Percentiles rank a stretch among this genome's conserved stretches.
These are phyloP conservation scores for Odontothrips loti DNA, from an alignment of 2,888 invertebrate species.

Conservation along the genomic window DNA sequence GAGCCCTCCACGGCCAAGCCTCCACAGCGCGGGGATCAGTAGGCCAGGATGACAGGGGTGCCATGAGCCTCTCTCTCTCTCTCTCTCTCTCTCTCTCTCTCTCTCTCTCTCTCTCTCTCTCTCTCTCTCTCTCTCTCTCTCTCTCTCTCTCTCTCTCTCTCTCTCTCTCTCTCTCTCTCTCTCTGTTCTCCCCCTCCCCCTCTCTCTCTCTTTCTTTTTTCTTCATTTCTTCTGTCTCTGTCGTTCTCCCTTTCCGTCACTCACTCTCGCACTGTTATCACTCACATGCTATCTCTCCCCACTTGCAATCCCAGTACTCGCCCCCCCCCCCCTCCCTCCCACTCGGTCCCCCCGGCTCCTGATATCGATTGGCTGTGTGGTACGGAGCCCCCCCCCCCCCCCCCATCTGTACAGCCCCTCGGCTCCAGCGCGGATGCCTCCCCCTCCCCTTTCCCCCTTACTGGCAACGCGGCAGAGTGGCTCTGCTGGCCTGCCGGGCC, in stretches of 20 bases:
- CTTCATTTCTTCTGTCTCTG: not conserved
- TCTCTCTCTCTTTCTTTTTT: not conserved
- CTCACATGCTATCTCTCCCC: not conserved
- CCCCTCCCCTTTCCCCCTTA: not conserved
- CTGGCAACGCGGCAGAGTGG: not conserved
- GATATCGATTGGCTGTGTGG: not conserved
- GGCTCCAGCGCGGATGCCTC: not conserved
- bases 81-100: not conserved
- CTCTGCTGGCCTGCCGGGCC: not conserved
- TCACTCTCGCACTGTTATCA: not conserved
- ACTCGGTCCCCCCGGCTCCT: not conserved
- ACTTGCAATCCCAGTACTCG: not conserved
- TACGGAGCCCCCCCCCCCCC: not conserved
- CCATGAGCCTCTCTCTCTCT: not conserved
- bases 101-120: not conserved
- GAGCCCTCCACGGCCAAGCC: too few relatives aligned
- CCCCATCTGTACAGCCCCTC: not conserved
- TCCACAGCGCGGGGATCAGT: too few relatives aligned
- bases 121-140: not conserved
- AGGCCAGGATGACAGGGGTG: too few relatives aligned
- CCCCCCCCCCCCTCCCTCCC: not conserved
- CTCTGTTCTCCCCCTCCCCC: not conserved
- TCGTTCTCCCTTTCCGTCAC: not conserved
- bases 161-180: not conserved
- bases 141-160: not conserved